Percentiles rank a stretch among this genome's conserved stretches.
Evolutionary conservation across 2,888 invertebrate genomes (phyloP).

Genomic region (Napeogenes sylphis): DNA sequence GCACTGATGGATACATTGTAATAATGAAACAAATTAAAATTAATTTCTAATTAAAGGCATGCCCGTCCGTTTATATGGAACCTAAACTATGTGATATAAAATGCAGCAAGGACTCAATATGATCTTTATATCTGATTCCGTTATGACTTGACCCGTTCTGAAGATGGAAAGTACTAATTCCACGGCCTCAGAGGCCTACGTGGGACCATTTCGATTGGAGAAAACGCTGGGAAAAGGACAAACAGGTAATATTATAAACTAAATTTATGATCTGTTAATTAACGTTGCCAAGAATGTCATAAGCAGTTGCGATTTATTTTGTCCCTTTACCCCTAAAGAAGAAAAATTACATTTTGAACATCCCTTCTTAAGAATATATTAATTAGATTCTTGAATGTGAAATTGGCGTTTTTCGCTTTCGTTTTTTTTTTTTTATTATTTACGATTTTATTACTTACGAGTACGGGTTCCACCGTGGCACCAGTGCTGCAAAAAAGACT

Average conservation of each 20-base stretch:
- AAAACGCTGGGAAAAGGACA: conserved; percentile 99
- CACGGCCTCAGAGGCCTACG: conserved; percentile 81
- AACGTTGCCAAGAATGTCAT: neutral
- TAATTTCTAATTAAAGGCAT: conserved; percentile 21
- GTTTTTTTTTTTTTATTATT: too few relatives aligned
- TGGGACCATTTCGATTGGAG: conserved; percentile 98
- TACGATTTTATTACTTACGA: too few relatives aligned
- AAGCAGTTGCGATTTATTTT: neutral
- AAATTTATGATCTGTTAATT: neutral
- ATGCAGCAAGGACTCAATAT: conserved; percentile 26
- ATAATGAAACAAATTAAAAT: neutral
- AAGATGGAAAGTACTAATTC: conserved; percentile 63
- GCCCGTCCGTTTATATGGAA: conserved; percentile 36
- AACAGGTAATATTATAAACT: conserved; percentile 86
- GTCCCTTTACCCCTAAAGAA: too few relatives aligned
- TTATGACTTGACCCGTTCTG: conserved; percentile 40
- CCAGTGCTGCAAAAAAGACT: too few relatives aligned
- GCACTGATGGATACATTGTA: conserved; percentile 14
- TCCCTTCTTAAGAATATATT: too few relatives aligned
- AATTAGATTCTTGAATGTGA: too few relatives aligned
- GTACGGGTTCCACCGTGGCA: too few relatives aligned
- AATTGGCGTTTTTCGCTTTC: too few relatives aligned
- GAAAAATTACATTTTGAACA: too few relatives aligned
- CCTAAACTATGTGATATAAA: conserved; percentile 4
- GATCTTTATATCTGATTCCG: conserved; percentile 20